These are phyloP conservation scores for Cerceris rybyensis DNA, from an alignment of 2,888 invertebrate genomes.

Conservation along the genomic window DNA sequence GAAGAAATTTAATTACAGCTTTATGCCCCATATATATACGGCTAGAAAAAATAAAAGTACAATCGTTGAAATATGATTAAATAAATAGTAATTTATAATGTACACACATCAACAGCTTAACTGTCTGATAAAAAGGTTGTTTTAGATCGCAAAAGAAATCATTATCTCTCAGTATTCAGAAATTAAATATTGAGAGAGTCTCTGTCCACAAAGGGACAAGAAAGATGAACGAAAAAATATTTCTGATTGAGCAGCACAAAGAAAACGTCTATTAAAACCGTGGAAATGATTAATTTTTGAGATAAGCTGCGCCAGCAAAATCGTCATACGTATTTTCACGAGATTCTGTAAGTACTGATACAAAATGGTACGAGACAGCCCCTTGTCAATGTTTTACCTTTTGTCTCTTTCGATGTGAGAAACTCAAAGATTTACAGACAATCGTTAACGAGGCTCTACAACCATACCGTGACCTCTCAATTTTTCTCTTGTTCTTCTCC, in stretches of 20 bases:
- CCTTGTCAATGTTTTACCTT: conserved; percentile 34
- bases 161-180: no score
- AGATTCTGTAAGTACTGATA: conserved; percentile 58
- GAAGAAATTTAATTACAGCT: no score
- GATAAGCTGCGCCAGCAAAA: conserved; percentile 37
- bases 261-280: conserved; percentile 1
- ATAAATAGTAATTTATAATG: no score
- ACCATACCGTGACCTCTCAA: conserved; percentile 1
- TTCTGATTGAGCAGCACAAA: conserved; percentile 21
- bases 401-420: conserved; percentile 21
- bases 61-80: no score
- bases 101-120: no score
- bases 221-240: no score
- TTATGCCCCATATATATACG: no score
- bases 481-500: neutral
- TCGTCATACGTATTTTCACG: conserved; percentile 42
- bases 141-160: no score
- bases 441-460: conserved; percentile 25
- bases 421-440: conserved; percentile 22
- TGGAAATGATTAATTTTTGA: conserved; percentile 37
- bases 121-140: no score
- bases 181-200: no score
- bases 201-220: no score
- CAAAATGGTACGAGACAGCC: conserved; percentile 29
- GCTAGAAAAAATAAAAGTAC: no score